Evolutionary conservation across 2,888 invertebrate genomes (phyloP).

Genomic region (Xestia xanthographa): DNA sequence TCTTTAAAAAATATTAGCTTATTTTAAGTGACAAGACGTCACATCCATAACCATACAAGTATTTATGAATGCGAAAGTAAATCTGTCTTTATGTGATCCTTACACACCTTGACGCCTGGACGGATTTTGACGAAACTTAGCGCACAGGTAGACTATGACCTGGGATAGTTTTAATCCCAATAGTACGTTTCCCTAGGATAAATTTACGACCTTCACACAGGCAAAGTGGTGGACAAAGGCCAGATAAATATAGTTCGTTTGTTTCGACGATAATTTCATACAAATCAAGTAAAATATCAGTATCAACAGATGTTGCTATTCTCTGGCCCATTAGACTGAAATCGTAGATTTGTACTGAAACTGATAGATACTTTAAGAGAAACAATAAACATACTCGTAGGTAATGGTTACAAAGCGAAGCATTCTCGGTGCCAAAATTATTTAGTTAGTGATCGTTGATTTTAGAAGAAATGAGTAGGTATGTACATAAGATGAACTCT

Average conservation of each 20-base stretch:
- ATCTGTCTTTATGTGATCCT: no score
- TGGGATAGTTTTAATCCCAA: no score
- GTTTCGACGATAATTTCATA: constrained; percentile 1
- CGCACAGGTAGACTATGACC: no score
- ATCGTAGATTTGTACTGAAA: constrained; percentile 23
- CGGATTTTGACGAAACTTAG: no score
- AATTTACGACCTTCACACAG: neutral
- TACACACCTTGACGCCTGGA: no score
- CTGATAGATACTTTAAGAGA: constrained; percentile 58
- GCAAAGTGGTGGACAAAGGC: no score
- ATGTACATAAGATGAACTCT: no score
- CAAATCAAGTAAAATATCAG: constrained; percentile 34
- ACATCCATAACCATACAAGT: no score
- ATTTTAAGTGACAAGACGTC: no score
- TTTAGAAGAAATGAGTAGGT: neutral
- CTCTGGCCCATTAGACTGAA: constrained; percentile 61
- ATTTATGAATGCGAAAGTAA: no score
- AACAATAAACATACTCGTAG: constrained; percentile 8
- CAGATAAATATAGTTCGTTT: neutral
- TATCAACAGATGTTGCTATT: constrained; percentile 49
- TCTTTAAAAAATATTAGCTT: no score
- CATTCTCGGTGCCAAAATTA: constrained; percentile 1
- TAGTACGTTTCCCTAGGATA: neutral
- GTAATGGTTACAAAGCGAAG: constrained; percentile 8
- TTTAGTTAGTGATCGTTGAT: neutral